A percentile compares a stretch with the other conserved stretches of the same genome.
Conservation (phyloP, 2,797 vertebrate genomes). For the Poeciliopsis infans region DNA sequence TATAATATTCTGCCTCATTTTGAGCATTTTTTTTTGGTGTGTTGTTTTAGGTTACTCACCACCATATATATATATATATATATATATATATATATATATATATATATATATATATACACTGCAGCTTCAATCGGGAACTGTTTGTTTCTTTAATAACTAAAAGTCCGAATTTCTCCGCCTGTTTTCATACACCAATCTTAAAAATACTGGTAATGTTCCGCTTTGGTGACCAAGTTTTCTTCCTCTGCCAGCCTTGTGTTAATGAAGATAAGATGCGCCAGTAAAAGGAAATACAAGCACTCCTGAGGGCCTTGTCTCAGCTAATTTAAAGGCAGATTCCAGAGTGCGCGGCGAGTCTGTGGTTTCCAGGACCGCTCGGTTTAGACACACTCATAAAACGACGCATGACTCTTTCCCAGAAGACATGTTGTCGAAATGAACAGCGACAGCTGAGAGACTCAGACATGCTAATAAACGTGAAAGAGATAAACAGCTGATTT, state of each 20-base stretch:
- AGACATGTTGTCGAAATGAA: constrained; percentile 56
- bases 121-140: not conserved
- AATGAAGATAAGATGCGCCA: constrained; percentile 29
- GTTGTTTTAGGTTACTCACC: no score
- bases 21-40: no score
- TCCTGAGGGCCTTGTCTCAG: constrained; percentile 47
- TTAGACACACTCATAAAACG: constrained; percentile 58
- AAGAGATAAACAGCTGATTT: constrained; percentile 54
- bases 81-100: no score
- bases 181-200: not conserved
- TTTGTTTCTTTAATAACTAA: not conserved
- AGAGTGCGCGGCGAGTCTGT: constrained; percentile 22
- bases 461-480: constrained; percentile 59
- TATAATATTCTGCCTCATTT: no score
- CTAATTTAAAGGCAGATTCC: constrained; percentile 57
- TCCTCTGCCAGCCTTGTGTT: constrained; percentile 23
- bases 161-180: not conserved
- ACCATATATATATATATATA: no score
- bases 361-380: constrained; percentile 43
- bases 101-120: no score
- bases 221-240: constrained; percentile 11
- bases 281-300: constrained; percentile 34
- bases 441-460: constrained; percentile 53
- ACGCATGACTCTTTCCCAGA: constrained; percentile 57
- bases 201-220: not conserved